Evolutionary conservation across 2,797 vertebrate genomes (phyloP).

Genomic region (Muscicapa comitata): DNA sequence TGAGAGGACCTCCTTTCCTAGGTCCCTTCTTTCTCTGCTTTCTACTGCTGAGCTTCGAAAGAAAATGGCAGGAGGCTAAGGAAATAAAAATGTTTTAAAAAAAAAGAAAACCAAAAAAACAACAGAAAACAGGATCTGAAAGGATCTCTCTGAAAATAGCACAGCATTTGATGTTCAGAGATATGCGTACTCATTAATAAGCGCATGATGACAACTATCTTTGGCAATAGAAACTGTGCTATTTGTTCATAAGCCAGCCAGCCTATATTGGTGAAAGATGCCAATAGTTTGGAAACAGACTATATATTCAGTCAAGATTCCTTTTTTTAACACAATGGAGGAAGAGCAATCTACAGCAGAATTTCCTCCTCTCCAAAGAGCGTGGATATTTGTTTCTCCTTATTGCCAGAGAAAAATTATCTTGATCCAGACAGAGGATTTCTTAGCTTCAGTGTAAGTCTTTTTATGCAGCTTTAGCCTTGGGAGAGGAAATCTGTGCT

Average conservation of each 20-base stretch:
- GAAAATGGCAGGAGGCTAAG: background rate
- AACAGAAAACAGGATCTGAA: background rate
- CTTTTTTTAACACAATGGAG: background rate
- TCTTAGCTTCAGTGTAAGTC: background rate
- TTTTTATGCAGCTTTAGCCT: background rate
- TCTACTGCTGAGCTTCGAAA: background rate
- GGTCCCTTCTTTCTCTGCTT: background rate
- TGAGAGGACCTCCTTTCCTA: background rate
- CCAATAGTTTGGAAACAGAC: conserved; percentile 49
- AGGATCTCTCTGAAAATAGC: conserved; percentile 27
- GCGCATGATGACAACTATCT: conserved; percentile 38
- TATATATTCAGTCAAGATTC: conserved; percentile 15
- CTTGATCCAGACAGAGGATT: background rate
- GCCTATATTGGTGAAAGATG: conserved; percentile 40
- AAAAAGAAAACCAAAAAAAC: background rate
- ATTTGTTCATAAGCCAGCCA: conserved; percentile 20
- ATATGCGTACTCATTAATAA: conserved; percentile 50
- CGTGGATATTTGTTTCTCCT: background rate
- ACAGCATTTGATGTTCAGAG: conserved; percentile 36
- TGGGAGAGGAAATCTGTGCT: conserved; percentile 22
- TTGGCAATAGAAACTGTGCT: conserved; percentile 49
- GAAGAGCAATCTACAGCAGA: conserved; percentile 16
- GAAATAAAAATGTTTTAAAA: fast-evolving
- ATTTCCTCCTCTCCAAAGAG: background rate
- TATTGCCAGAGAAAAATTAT: background rate